Base-by-base conservation (phyloP, 2,888 invertebrate species). In the Zygothrica quintamaculata region DNA sequence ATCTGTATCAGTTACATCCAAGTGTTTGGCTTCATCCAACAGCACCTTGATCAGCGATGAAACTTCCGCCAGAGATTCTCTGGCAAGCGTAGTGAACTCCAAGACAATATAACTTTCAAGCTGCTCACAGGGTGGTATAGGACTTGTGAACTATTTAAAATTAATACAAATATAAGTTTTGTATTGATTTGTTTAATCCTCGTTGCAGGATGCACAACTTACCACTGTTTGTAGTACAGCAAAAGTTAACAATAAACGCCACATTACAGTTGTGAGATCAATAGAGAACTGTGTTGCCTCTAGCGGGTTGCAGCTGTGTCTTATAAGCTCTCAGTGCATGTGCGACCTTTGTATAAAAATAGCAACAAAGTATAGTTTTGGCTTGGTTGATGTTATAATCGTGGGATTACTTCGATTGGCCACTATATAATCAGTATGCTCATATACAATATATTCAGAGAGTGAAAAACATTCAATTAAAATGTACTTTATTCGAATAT, bases 361-460 rank as follows among this genome's bases (percentile, higher is more conserved):
- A 11, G 18, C 51, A 58, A 68, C 47, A 55, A 55, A 40, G 37
- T 22, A 51, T 50, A 39, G 15, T 16, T 18, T 25, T 33, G 51
- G 16, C 39, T 34, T n/a, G 7, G 18, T 22, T 2, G 18, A 3
- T 22, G 18, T 22, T 3, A 12, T 25, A 39, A 53, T 61, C 34
- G 44, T 47, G 42, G 39, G 36, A 68, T 55, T 42, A 31, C 15
- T 15, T n/a, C 16, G 33, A 70, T 11, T 26, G 15, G 34, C 3
- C 12, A 51, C 34, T 18, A 51, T 77, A 56, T 75, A 84, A 84
- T 80, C 78, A 80, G 75, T 68, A 2, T 8, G 8, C 13, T n/a
- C 34, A 31, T 22, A 9, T 5, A 15, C 37, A 16, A 29, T 26
- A 50, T 12, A 15, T 26, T 56, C 67, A 62, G 46, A 81, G 81